Evolutionary conservation across 2,113 vertebrate genomes (phyloP).

Genomic region (Nycticryphes semicollaris): DNA sequence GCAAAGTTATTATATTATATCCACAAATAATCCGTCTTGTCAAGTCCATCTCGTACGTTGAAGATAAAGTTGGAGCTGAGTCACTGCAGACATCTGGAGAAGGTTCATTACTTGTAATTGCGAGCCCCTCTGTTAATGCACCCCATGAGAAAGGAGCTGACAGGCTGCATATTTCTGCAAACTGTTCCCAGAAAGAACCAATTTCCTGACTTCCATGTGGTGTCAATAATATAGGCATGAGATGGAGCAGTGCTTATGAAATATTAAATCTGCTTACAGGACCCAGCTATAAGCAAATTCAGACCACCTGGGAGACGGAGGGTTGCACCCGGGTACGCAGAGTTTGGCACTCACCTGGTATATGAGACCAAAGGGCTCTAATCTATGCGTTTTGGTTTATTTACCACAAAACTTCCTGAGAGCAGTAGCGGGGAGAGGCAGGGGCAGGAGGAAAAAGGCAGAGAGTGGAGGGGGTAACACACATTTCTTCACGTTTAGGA

Average conservation of each 20-base stretch:
- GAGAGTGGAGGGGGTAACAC: background rate
- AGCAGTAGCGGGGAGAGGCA: background rate
- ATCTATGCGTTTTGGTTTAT: slow-evolving; percentile 36
- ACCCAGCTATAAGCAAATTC: slow-evolving; percentile 82
- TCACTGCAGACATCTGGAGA: slow-evolving; percentile 90
- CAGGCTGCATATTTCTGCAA: slow-evolving; percentile 91
- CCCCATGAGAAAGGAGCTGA: slow-evolving; percentile 85
- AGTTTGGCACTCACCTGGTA: slow-evolving; percentile 70
- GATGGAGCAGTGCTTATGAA: slow-evolving; percentile 90
- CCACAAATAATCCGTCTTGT: slow-evolving; percentile 80
- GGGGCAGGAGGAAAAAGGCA: background rate
- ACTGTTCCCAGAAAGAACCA: slow-evolving; percentile 92
- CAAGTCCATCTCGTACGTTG: slow-evolving; percentile 71
- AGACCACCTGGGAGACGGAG: slow-evolving; percentile 92
- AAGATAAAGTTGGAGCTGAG: slow-evolving; percentile 80
- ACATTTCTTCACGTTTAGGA: slow-evolving; percentile 71
- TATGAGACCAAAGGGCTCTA: slow-evolving; percentile 36
- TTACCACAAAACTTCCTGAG: slow-evolving; percentile 67
- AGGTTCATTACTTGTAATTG: slow-evolving; percentile 89
- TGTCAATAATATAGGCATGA: slow-evolving; percentile 94
- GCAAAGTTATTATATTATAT: slow-evolving; percentile 64
- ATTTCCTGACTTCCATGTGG: slow-evolving; percentile 96
- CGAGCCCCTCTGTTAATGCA: slow-evolving; percentile 86
- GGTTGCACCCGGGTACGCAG: slow-evolving; percentile 67
- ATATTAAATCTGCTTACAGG: slow-evolving; percentile 92